A percentile compares a stretch with the other conserved stretches of the same genome.
Evolutionary conservation across 2,113 vertebrate genomes (phyloP).

Genomic region (Ochotona princeps): DNA sequence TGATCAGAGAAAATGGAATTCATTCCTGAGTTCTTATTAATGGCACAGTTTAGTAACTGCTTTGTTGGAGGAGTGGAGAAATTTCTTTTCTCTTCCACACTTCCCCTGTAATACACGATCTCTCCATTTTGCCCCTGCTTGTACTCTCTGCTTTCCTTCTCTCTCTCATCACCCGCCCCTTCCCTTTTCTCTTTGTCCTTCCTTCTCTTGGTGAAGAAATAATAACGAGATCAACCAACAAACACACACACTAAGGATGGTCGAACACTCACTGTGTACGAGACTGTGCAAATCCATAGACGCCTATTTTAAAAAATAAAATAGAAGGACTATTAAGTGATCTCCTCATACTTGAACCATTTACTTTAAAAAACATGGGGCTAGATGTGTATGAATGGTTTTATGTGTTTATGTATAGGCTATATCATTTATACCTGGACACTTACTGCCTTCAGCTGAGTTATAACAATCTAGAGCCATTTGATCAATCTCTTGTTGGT

Average conservation of each 20-base stretch:
- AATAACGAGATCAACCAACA: background rate
- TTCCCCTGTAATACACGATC: background rate
- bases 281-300: background rate
- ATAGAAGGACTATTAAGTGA: background rate
- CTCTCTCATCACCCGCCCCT: too few relatives aligned
- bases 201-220: background rate
- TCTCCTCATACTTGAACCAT: background rate
- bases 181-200: background rate
- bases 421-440: background rate
- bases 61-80: background rate
- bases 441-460: background rate
- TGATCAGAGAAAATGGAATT: slow-evolving; percentile 4
- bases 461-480: background rate
- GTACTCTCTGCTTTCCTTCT: too few relatives aligned
- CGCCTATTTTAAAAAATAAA: slow-evolving; percentile 40
- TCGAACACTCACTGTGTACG: background rate
- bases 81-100: background rate
- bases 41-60: background rate
- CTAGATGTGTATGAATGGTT: background rate
- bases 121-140: background rate
- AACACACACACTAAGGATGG: background rate
- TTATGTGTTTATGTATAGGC: background rate
- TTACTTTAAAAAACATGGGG: background rate
- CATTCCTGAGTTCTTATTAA: slow-evolving; percentile 1
- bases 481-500: background rate